These are phyloP conservation scores for Exephanes ischioxanthus DNA, from an alignment of 2,888 invertebrate species.

Conservation along the genomic window DNA sequence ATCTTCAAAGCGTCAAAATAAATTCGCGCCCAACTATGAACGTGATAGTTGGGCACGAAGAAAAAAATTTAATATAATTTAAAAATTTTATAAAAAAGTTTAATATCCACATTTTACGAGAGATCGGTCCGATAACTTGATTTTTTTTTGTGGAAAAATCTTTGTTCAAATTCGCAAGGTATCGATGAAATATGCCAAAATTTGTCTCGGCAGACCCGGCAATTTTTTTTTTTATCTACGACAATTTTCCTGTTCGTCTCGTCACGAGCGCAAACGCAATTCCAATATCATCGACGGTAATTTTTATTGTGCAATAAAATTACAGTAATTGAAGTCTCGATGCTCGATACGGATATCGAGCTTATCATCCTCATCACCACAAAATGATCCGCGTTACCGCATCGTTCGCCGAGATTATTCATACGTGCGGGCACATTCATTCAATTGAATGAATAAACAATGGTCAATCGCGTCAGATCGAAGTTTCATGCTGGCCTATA, in stretches of 20 bases:
- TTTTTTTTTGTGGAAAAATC: too few species aligned
- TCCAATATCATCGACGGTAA: background rate
- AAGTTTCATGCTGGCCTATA: conserved; percentile 36
- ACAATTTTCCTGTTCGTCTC: background rate
- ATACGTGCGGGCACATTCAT: conserved; percentile 3
- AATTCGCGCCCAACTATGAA: too few species aligned
- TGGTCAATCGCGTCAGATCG: conserved; percentile 22
- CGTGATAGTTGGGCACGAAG: background rate
- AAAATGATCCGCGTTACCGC: conserved; percentile 20
- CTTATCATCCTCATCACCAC: conserved; percentile 24
- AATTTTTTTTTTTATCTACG: background rate
- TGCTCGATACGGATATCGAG: background rate
- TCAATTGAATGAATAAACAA: conserved; percentile 50
- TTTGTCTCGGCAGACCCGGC: too few species aligned
- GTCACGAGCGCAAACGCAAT: background rate
- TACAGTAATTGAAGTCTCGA: background rate
- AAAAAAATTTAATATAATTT: too few species aligned
- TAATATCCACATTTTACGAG: too few species aligned
- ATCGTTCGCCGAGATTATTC: conserved; percentile 44
- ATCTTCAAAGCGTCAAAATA: conserved; percentile 52
- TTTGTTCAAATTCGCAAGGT: too few species aligned
- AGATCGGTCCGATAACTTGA: too few species aligned
- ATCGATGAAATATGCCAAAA: too few species aligned
- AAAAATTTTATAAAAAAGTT: too few species aligned
- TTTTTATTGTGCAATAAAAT: background rate